Base-by-base conservation (phyloP, 2,888 invertebrate species). In the Eurytoma californica region DNA sequence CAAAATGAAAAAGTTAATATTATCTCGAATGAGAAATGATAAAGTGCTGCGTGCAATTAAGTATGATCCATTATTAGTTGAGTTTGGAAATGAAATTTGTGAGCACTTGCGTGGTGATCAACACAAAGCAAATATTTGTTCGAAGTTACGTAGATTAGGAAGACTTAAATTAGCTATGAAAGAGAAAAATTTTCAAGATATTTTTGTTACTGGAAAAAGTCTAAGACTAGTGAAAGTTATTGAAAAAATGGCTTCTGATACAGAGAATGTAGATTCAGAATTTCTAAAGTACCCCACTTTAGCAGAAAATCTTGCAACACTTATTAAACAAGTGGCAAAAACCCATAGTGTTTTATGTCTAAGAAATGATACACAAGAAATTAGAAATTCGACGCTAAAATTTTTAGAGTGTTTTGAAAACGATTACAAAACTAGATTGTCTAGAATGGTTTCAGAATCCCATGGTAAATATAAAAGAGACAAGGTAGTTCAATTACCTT, bases 51-150 rank as follows among this genome's bases (percentile, higher is more conserved):
- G 58, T 5, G n/a, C 58, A 20, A 58, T 58, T 5, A 58, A 18
- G 12, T 58, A 66, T 20, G 51, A 66, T 51, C 12, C 18, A 2
- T 7, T 66, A 3, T 14, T 66, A 1, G 20, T 66, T 3, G 49
- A 66, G 51, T 66, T 49, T 49, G 66, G 66, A 3, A 66, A 66
- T 66, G 20, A 66, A 20, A 66, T 66, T n/a, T 51, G 66, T 51
- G 2, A 12, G 20, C 51, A 49, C 4, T 16, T 66, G 9, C 16
- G 66, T 49, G 51, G 14, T 12, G 3, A 5, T 1, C 66, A 66
- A 20, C 51, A 66, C 20, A 66, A 66, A 3, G 13, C 18, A 7
- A 49, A 51, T 3, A 66, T 66, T 1, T 66, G 66, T 49, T 16
- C 28, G 0, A 20, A 66, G 49, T 20, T 66, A 20, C 47, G 66